phyloP scores from a whole-genome alignment of 2,888 invertebrate genomes.

The Seira ritae region DNA sequence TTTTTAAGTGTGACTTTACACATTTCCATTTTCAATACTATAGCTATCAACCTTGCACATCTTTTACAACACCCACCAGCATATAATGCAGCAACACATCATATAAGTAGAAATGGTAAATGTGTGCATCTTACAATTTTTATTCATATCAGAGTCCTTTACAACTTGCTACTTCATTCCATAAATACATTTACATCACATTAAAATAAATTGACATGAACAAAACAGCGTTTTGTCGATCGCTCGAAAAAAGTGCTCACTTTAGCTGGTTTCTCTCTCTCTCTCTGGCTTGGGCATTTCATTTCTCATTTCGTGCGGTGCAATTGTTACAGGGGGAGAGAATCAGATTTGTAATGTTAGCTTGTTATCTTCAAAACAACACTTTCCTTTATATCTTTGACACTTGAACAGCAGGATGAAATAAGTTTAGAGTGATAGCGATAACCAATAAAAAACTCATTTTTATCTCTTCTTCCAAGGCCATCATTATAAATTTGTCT shows the following conservation, averaged over 20 bases:
- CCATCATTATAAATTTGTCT: constrained; percentile 2
- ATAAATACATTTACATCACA: constrained; percentile 11
- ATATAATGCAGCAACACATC: too few relatives aligned
- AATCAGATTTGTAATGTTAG: constrained; percentile 55
- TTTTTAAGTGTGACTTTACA: too few relatives aligned
- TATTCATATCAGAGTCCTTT: too few relatives aligned
- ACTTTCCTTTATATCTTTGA: constrained; percentile 49
- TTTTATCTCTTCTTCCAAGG: neutral
- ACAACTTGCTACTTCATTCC: neutral
- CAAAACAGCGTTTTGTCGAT: too few relatives aligned
- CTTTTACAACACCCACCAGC: too few relatives aligned
- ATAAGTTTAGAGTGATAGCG: neutral
- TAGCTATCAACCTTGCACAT: too few relatives aligned
- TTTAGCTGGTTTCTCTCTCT: neutral
- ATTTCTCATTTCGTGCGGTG: neutral
- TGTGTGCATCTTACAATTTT: too few relatives aligned
- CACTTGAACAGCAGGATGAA: constrained; percentile 27
- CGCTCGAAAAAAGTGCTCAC: neutral
- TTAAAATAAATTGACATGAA: constrained; percentile 6
- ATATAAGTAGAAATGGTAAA: too few relatives aligned
- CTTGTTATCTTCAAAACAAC: constrained; percentile 52
- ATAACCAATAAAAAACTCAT: neutral
- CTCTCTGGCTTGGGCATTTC: neutral
- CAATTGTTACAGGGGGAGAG: constrained; percentile 24
- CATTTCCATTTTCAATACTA: too few relatives aligned